phyloP scores from a whole-genome alignment of 2,888 invertebrate genomes.

The Cryptosula pallasiana region DNA sequence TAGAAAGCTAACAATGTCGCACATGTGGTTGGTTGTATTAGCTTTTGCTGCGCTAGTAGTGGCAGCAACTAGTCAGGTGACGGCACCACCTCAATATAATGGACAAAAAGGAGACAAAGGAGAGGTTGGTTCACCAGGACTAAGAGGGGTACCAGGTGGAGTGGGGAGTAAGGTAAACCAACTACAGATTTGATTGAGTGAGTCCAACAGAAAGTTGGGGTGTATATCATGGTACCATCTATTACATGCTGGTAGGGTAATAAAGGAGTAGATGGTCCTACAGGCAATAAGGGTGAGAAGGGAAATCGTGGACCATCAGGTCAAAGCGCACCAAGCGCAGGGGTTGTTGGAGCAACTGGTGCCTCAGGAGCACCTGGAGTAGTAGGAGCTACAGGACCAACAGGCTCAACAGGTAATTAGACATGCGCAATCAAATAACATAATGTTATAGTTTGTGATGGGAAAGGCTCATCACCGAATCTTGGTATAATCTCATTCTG shows the following conservation, averaged over 20 bases:
- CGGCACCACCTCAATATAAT: conserved; percentile 9
- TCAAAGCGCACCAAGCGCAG: not conserved
- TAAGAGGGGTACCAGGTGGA: not conserved
- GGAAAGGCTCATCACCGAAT: too few species aligned
- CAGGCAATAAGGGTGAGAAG: not conserved
- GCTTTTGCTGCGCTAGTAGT: not conserved
- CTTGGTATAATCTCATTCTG: too few species aligned
- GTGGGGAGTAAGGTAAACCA: not conserved
- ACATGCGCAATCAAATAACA: too few species aligned
- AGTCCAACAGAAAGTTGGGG: too few species aligned
- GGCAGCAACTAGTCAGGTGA: not conserved
- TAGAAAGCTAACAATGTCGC: too few species aligned
- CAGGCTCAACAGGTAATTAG: not conserved
- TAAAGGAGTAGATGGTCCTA: not conserved
- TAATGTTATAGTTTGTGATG: too few species aligned
- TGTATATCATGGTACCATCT: too few species aligned
- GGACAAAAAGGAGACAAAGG: conserved; percentile 5
- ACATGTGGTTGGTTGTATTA: too few species aligned
- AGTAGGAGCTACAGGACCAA: not conserved
- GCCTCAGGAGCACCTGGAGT: not conserved
- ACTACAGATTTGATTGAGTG: too few species aligned
- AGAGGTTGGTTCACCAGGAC: not conserved
- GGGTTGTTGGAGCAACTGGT: not conserved
- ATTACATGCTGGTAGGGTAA: not conserved
- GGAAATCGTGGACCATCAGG: not conserved